Evolutionary conservation across 2,797 vertebrate species (phyloP), one percentile per base, ranked within the genome.

Genomic region (Acrocephalus scirpaceus): DNA sequence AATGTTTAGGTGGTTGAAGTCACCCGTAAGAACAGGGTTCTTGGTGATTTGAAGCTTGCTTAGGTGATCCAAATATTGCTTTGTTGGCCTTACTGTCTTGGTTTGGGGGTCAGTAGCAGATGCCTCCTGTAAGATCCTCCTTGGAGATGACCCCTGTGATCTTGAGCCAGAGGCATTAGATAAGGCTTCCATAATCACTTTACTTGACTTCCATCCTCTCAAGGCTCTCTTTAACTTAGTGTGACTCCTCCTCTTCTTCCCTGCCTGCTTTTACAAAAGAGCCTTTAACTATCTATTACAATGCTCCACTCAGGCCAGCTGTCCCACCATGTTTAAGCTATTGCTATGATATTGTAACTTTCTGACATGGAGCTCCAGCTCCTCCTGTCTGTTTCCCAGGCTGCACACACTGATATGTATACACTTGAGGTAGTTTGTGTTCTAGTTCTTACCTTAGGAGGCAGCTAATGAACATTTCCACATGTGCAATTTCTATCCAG

Each of bases 351-450:
- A 81, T 23, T 12, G 9, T 11, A 58, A 25, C 14, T 42, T 81
- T 65, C 57, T 71, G 32, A 48, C 34, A 60, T 4, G 20, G 36
- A 76, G 65, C 9, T 72, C 36, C 71, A 50, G 42, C 22, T 77
- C 34, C 47, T 60, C 53, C 71, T 42, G n/a, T 58, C 54, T 36
- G 6, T 56, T 77, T 42, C 48, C 40, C 32, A 50, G 60, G 29
- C 29, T 87, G 65, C 40, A 30, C 0, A 0, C 34, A 76, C 13
- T 27, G 17, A 10, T 17, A 48, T 2, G 16, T 4, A 27, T 15
- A 56, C 21, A 34, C 18, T 32, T 40, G 29, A 56, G 14, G 60
- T 30, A 53, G 12, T 1, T 72, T 36, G 16, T 66, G 34, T 23
- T 82, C 60, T 20, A n/a, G 15, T 32, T 77, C 66, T 72, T 25